Evolutionary conservation across 2,797 vertebrate species (phyloP), one percentile per base, ranked within the genome.

Genomic region (Dryobates pubescens): DNA sequence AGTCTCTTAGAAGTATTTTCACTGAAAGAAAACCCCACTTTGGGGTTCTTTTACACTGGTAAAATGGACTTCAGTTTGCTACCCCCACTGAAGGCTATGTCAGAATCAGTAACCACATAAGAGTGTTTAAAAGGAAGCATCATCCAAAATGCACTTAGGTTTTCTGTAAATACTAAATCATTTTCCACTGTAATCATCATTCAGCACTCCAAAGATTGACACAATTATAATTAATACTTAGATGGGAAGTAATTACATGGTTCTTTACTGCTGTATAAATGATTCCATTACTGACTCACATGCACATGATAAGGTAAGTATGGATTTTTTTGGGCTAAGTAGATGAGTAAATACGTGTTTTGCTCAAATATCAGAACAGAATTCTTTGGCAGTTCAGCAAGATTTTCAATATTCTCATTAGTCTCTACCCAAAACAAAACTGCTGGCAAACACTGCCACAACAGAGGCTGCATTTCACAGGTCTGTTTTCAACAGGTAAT

Each of bases 191-290:
- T 77, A 94, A 86, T 94, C 77, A 91, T 78, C 49, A 82, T 72
- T 82, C 65, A 92, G 57, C 53, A 63, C 59, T 93, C 87, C 70
- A 87, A 88, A 94, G 75, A 94, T 41, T 86, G 63, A 83, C 84
- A 89, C 82, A 92, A 91, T 88, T 90, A 93, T 77, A 95, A 93
- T 89, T 90, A 91, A 92, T 87, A 89, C 36, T 80, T 92, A 86
- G 70, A 94, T 79, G 54, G 88, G 82, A 91, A 94, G 86, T 88
- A 92, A 95, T 94, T 78, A 82, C 51, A 82, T 62, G 73, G 51
- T 88, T 80, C 67, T 92, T 92, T 71, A 87, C 36, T 94, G 84
- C 79, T 96, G 30, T 83, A 89, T 88, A 93, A 94, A 91, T 94
- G 75, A 82, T 27, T 81, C 54, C 62, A 91, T 88, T 87, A 87